Percentiles rank a stretch among this genome's conserved stretches.
These are phyloP conservation scores for Lontra canadensis DNA, from an alignment of 2,113 vertebrate genomes.

Conservation along the genomic window DNA sequence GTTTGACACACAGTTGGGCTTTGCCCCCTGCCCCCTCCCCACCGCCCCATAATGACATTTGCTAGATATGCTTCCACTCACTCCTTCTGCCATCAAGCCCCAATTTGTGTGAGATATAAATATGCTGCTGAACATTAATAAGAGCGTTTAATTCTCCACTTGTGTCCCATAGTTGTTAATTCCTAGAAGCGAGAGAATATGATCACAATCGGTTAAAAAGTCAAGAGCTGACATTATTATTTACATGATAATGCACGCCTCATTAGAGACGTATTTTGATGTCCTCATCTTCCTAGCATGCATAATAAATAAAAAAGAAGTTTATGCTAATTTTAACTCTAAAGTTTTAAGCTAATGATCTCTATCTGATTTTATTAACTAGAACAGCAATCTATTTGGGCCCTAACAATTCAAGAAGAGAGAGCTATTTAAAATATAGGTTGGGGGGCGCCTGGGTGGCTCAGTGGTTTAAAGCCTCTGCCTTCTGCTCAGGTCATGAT, in stretches of 20 bases:
- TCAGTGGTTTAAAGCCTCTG: too few relatives aligned
- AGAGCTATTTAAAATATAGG: slow-evolving; percentile 15
- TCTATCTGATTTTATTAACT: not conserved
- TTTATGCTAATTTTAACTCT: slow-evolving; percentile 23
- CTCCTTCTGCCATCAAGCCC: not conserved
- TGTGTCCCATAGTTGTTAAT: not conserved
- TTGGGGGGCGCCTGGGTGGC: not conserved
- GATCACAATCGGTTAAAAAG: not conserved
- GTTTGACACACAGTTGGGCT: not conserved
- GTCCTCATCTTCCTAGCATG: slow-evolving; percentile 1
- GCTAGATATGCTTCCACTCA: not conserved
- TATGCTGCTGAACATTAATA: not conserved
- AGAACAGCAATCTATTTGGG: not conserved
- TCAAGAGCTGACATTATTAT: not conserved
- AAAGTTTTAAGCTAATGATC: not conserved
- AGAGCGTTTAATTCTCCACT: not conserved
- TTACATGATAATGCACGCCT: not conserved
- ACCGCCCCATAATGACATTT: not conserved
- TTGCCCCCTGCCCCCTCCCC: too few relatives aligned
- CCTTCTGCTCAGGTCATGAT: too few relatives aligned
- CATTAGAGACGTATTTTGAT: not conserved
- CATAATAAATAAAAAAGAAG: not conserved
- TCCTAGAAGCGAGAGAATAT: not conserved
- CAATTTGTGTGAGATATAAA: not conserved
- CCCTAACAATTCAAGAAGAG: not conserved